These are phyloP conservation scores for Mastomys coucha DNA, from an alignment of 2,113 vertebrate genomes.

Conservation along the genomic window DNA sequence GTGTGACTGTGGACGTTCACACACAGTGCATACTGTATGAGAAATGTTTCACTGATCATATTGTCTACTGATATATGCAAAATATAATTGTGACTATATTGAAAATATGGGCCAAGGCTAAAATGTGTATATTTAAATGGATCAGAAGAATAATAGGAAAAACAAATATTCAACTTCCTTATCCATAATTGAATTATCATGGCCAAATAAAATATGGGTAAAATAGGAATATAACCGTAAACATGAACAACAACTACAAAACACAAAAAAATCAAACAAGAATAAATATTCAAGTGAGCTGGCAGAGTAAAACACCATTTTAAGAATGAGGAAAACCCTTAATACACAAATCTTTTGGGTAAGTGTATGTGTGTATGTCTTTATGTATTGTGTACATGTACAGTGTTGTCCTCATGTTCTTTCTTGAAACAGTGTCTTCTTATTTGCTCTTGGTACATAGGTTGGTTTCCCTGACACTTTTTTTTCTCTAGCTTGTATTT, in stretches of 20 bases:
- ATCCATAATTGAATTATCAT: background rate
- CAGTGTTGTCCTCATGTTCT: too few species aligned
- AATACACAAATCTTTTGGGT: background rate
- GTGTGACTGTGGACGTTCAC: background rate
- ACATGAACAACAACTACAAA: background rate
- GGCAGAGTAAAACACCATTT: background rate
- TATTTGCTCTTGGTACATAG: background rate
- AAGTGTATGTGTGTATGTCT: background rate
- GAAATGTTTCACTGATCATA: background rate
- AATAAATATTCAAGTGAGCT: background rate
- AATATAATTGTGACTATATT: background rate
- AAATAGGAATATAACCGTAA: background rate
- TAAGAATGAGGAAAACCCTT: background rate
- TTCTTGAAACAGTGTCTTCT: background rate
- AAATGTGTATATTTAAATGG: background rate
- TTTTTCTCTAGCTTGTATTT: background rate
- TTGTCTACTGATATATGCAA: background rate
- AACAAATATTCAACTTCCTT: background rate
- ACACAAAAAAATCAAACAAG: background rate
- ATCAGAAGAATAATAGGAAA: background rate
- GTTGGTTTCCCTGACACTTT: rapidly evolving
- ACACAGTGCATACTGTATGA: background rate
- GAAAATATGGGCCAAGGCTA: background rate
- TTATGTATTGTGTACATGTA: background rate
- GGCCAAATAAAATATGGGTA: background rate